Evolutionary conservation across 2,113 vertebrate genomes (phyloP).

Genomic region (Rhineura floridana): DNA sequence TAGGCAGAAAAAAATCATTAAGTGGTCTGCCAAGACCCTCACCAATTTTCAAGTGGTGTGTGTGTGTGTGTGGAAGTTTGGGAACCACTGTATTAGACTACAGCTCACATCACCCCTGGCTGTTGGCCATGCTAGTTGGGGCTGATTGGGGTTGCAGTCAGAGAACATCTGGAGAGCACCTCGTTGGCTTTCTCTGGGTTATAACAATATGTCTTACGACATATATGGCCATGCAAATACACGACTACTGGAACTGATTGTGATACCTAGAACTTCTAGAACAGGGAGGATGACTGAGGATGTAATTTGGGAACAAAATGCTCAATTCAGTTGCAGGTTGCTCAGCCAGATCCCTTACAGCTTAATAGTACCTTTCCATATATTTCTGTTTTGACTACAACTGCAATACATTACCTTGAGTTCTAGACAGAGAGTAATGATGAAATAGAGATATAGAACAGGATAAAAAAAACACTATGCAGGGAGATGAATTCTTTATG

Average conservation of each 20-base stretch:
- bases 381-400: background rate
- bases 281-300: background rate
- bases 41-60: no score
- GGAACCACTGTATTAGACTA: background rate
- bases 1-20: no score
- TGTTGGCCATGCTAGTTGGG: no score
- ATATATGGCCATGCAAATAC: background rate
- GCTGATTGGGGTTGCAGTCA: no score
- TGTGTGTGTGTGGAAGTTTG: no score
- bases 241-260: background rate
- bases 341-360: background rate
- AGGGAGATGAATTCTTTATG: background rate
- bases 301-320: background rate
- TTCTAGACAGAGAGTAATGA: background rate
- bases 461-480: background rate
- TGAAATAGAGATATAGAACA: background rate
- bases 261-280: background rate
- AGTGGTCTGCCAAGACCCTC: no score
- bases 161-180: no score
- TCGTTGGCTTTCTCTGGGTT: background rate
- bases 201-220: background rate
- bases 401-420: conserved; percentile 15
- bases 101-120: no score
- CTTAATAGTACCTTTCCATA: conserved; percentile 1
- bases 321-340: background rate